phyloP scores from a whole-genome alignment of 2,113 vertebrate genomes.

The Galbula dea region DNA sequence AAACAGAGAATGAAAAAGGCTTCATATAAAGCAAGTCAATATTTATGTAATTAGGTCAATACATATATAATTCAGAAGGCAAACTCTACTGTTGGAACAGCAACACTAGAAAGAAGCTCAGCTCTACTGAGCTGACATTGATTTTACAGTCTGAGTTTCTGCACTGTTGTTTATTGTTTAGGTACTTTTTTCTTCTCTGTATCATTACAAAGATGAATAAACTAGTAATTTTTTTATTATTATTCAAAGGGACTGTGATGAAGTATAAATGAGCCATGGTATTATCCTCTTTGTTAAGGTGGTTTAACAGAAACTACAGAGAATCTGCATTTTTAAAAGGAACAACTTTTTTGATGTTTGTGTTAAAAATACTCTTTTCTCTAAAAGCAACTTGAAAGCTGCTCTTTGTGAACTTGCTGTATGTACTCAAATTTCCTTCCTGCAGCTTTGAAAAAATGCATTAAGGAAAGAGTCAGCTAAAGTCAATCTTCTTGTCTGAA shows the following conservation, averaged over 20 bases:
- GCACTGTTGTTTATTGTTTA: constrained; percentile 64
- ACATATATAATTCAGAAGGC: constrained; percentile 72
- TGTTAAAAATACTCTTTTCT: background rate
- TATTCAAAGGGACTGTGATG: background rate
- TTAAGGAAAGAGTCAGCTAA: background rate
- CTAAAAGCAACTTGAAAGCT: background rate
- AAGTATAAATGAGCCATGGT: constrained; percentile 14
- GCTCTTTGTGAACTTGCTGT: background rate
- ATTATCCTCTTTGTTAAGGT: constrained; percentile 21
- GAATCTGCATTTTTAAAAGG: background rate
- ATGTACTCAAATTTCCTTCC: constrained; percentile 5
- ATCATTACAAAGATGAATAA: constrained; percentile 63
- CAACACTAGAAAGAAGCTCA: constrained; percentile 34
- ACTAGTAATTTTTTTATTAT: background rate
- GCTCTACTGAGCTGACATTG: constrained; percentile 58
- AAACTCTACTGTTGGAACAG: constrained; percentile 36
- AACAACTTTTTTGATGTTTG: background rate
- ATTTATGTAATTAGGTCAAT: constrained; percentile 79
- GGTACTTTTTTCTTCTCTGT: constrained; percentile 51
- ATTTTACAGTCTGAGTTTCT: constrained; percentile 63
- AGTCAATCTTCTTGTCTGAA: background rate
- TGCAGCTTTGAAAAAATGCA: background rate
- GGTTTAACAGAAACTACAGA: background rate
- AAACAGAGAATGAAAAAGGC: constrained; percentile 55
- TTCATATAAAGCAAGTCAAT: constrained; percentile 74